phyloP scores from a whole-genome alignment of 2,113 vertebrate species.

The Pagrus major region DNA sequence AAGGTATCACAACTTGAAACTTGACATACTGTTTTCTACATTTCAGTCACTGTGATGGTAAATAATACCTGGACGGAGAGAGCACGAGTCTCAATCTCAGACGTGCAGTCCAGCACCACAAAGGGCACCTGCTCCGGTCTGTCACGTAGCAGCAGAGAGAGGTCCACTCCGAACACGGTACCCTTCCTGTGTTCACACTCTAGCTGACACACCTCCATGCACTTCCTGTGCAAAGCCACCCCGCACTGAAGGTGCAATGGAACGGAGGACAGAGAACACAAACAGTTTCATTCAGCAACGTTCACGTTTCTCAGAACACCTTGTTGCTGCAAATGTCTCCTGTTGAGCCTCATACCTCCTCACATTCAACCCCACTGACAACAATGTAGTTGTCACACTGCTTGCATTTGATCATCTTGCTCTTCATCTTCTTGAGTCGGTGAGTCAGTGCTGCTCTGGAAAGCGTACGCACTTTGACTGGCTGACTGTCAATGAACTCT shows the following conservation, averaged over 20 bases:
- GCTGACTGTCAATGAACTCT: slow-evolving; percentile 82
- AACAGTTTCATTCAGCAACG: neutral
- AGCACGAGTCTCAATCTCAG: slow-evolving; percentile 91
- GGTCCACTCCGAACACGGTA: slow-evolving; percentile 88
- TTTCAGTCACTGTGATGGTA: neutral
- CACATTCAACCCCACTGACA: slow-evolving; percentile 90
- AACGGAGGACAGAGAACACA: neutral
- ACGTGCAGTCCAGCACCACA: slow-evolving; percentile 88
- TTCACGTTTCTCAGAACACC: neutral
- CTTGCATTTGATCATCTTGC: slow-evolving; percentile 91
- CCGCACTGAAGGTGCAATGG: slow-evolving; percentile 84
- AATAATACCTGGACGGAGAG: slow-evolving; percentile 88
- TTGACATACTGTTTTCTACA: neutral
- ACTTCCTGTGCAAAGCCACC: slow-evolving; percentile 93
- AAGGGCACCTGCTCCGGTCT: slow-evolving; percentile 89
- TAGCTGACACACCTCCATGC: slow-evolving; percentile 89
- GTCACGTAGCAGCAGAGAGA: slow-evolving; percentile 83
- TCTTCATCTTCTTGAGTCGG: slow-evolving; percentile 88
- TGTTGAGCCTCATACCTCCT: slow-evolving; percentile 86
- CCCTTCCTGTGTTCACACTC: slow-evolving; percentile 88
- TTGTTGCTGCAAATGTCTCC: neutral
- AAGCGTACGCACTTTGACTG: slow-evolving; percentile 76
- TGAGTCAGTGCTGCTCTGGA: slow-evolving; percentile 90
- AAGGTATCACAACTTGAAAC: neutral
- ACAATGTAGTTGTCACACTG: slow-evolving; percentile 95